Percentiles rank a stretch among this genome's conserved stretches.
Evolutionary conservation across 2,797 vertebrate species (phyloP).

Genomic region (Lycodopsis pacificus): DNA sequence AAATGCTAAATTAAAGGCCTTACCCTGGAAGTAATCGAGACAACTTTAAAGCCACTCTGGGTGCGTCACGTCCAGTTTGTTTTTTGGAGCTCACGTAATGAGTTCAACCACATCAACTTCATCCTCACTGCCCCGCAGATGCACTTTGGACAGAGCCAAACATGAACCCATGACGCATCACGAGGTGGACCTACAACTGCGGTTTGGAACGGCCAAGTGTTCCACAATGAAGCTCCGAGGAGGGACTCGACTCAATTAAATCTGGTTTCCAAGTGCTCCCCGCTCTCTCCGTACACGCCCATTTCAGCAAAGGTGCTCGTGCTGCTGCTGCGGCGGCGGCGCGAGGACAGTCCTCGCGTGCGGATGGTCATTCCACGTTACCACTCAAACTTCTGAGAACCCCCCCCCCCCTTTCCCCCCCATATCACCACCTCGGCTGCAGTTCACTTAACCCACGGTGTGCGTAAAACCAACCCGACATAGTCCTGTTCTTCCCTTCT

Average conservation of each 20-base stretch:
- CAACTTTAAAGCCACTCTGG: constrained; percentile 34
- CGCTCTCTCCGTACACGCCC: constrained; percentile 54
- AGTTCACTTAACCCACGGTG: constrained; percentile 24
- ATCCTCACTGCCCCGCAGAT: constrained; percentile 37
- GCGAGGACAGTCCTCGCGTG: constrained; percentile 40
- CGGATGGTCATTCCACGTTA: constrained; percentile 3
- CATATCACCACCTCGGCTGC: background rate
- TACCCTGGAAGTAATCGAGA: background rate
- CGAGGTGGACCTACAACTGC: constrained; percentile 10
- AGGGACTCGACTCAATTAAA: constrained; percentile 37
- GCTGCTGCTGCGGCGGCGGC: constrained; percentile 37
- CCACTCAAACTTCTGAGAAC: constrained; percentile 49
- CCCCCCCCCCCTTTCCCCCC: background rate
- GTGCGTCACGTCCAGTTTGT: constrained; percentile 53
- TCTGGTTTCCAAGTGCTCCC: constrained; percentile 42
- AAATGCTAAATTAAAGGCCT: background rate
- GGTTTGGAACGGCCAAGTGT: constrained; percentile 15
- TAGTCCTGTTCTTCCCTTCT: constrained; percentile 15
- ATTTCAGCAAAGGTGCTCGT: constrained; percentile 64
- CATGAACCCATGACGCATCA: constrained; percentile 56
- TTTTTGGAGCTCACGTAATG: constrained; percentile 35
- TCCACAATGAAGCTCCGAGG: constrained; percentile 14
- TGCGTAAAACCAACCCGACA: constrained; percentile 38
- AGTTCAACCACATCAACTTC: constrained; percentile 65
- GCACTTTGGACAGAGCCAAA: constrained; percentile 26